A percentile compares a stretch with the other conserved stretches of the same genome.
Conservation (phyloP, 2,797 vertebrate genomes). For the Microchirus variegatus region DNA sequence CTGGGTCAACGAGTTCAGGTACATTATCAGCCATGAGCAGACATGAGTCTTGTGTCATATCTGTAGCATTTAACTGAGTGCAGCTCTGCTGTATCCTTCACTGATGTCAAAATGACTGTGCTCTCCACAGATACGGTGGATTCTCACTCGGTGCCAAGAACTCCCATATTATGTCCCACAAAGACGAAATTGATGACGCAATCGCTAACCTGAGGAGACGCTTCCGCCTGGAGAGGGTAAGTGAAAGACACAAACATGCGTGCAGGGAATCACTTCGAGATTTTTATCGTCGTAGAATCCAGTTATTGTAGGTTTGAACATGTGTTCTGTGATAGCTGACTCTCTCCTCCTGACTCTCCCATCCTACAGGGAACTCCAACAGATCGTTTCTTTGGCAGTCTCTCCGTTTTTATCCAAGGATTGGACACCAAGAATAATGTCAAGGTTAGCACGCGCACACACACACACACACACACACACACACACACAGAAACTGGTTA, state of each 20-base stretch:
- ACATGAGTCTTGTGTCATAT: constrained; percentile 1
- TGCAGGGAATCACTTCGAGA: not conserved
- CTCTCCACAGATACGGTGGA: constrained; percentile 88
- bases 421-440: constrained; percentile 94
- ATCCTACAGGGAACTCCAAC: constrained; percentile 86
- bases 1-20: constrained; percentile 99
- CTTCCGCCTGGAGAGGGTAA: constrained; percentile 88
- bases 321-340: constrained; percentile 7
- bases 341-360: not conserved
- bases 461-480: not conserved
- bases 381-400: constrained; percentile 91
- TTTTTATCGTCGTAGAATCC: not conserved
- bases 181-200: constrained; percentile 85
- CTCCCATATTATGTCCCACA: constrained; percentile 82
- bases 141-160: constrained; percentile 92
- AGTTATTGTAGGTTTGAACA: constrained; percentile 3
- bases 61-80: not conserved
- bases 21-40: constrained; percentile 40
- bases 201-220: constrained; percentile 86
- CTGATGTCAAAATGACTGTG: constrained; percentile 17
- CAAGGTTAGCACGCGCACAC: constrained; percentile 83
- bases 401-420: constrained; percentile 90
- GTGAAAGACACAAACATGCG: constrained; percentile 13
- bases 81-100: not conserved
- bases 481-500: constrained; percentile 7